Evolutionary conservation across 2,113 vertebrate genomes (phyloP).

Genomic region (Pseudolaguvia tuberculata): DNA sequence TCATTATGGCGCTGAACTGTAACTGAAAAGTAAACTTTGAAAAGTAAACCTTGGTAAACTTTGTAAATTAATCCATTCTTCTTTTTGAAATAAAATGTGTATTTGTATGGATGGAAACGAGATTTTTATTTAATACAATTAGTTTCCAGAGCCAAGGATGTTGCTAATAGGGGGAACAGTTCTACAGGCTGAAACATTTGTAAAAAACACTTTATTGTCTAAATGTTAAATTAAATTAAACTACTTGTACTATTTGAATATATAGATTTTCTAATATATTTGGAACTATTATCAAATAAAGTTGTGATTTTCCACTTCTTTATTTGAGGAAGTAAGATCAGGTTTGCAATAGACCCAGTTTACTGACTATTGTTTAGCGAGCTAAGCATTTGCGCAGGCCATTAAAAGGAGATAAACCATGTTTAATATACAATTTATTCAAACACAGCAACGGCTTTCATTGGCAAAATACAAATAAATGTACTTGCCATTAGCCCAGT

Average conservation of each 20-base stretch:
- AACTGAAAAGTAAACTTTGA: too few relatives aligned
- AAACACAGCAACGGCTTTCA: neutral
- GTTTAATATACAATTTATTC: constrained; percentile 29
- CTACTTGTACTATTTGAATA: too few relatives aligned
- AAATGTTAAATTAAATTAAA: too few relatives aligned
- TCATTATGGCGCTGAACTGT: too few relatives aligned
- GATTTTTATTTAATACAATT: neutral
- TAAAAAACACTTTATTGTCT: too few relatives aligned
- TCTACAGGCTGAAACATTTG: too few relatives aligned
- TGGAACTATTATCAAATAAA: neutral
- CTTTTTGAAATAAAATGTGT: neutral
- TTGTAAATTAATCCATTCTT: too few relatives aligned
- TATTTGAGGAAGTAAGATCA: constrained; percentile 12
- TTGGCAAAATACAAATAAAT: constrained; percentile 17
- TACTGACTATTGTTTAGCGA: constrained; percentile 16
- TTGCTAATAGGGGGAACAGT: too few relatives aligned
- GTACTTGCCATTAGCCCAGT: constrained; percentile 41
- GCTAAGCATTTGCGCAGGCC: constrained; percentile 11
- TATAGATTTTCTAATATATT: too few relatives aligned
- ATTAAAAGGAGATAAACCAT: constrained; percentile 18
- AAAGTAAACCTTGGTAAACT: too few relatives aligned
- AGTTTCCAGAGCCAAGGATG: neutral
- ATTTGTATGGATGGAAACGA: neutral
- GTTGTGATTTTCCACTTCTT: neutral
- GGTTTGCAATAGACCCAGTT: constrained; percentile 8